Evolutionary conservation across 2,888 invertebrate species (phyloP).

Genomic region (Acholoe squamosa): DNA sequence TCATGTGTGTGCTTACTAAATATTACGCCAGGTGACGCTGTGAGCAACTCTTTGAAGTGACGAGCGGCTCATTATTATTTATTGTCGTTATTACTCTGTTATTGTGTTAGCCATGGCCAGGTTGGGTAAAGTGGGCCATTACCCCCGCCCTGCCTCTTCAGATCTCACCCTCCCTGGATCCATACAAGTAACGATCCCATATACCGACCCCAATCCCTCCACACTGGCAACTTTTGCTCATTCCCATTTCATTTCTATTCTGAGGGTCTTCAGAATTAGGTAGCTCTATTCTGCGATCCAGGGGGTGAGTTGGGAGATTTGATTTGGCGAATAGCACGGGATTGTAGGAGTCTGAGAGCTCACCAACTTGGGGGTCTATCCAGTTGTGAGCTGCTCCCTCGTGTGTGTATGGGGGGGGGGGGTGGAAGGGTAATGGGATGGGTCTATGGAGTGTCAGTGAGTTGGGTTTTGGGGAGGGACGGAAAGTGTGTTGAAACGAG

Average conservation of each 20-base stretch:
- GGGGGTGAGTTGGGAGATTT: background rate
- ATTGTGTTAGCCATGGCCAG: background rate
- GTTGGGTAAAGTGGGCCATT: too few relatives aligned
- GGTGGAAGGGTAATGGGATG: too few relatives aligned
- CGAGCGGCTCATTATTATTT: constrained; percentile 40
- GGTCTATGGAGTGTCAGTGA: background rate
- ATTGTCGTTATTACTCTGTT: background rate
- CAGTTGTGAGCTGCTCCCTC: too few relatives aligned
- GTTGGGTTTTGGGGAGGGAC: background rate
- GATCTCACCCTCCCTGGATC: too few relatives aligned
- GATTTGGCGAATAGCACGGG: background rate
- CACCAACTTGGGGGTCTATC: too few relatives aligned
- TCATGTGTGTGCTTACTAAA: background rate
- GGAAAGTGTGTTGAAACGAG: constrained; percentile 52
- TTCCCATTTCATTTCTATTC: too few relatives aligned
- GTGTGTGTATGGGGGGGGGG: too few relatives aligned
- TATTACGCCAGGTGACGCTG: constrained; percentile 38
- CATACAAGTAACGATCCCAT: too few relatives aligned
- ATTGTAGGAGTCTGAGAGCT: too few relatives aligned
- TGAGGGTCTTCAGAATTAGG: too few relatives aligned
- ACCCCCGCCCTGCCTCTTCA: background rate
- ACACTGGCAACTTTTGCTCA: too few relatives aligned
- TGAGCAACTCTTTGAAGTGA: constrained; percentile 33
- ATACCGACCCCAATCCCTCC: too few relatives aligned
- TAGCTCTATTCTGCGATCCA: background rate